A percentile compares a stretch with the other conserved stretches of the same genome.
phyloP scores from a whole-genome alignment of 2,113 vertebrate species.

The Ageneiosus marmoratus region DNA sequence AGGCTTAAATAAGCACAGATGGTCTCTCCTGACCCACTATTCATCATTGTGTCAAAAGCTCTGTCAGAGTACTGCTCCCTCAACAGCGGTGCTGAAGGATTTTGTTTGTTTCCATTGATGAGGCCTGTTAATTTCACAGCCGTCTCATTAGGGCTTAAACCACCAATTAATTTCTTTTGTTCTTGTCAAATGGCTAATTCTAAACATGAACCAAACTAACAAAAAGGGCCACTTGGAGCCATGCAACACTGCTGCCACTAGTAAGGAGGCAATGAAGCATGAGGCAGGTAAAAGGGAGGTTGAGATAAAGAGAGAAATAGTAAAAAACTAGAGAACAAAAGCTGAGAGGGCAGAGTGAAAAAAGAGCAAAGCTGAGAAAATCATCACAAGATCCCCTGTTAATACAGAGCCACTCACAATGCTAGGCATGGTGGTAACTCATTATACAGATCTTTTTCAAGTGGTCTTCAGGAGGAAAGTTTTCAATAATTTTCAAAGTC shows the following conservation, averaged over 20 bases:
- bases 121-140: constrained; percentile 89
- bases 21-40: constrained; percentile 86
- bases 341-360: neutral
- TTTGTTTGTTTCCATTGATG: constrained; percentile 94
- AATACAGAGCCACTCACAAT: constrained; percentile 69
- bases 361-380: constrained; percentile 46
- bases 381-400: constrained; percentile 66
- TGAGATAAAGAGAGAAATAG: constrained; percentile 59
- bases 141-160: constrained; percentile 96
- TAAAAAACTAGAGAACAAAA: neutral
- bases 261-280: constrained; percentile 58
- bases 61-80: constrained; percentile 79
- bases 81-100: constrained; percentile 82
- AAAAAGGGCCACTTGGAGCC: constrained; percentile 66
- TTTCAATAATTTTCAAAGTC: constrained; percentile 66
- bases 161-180: constrained; percentile 98
- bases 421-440: constrained; percentile 62
- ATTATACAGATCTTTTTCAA: constrained; percentile 62
- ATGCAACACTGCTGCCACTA: constrained; percentile 60
- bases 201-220: constrained; percentile 82
- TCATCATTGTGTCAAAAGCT: constrained; percentile 84
- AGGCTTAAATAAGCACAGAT: constrained; percentile 85
- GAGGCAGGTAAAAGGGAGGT: constrained; percentile 66
- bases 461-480: constrained; percentile 61
- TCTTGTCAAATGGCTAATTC: constrained; percentile 93